Percentiles rank a stretch among this genome's conserved stretches.
These are phyloP conservation scores for Myotis brandtii DNA, from an alignment of 2,113 vertebrate species.

Conservation along the genomic window DNA sequence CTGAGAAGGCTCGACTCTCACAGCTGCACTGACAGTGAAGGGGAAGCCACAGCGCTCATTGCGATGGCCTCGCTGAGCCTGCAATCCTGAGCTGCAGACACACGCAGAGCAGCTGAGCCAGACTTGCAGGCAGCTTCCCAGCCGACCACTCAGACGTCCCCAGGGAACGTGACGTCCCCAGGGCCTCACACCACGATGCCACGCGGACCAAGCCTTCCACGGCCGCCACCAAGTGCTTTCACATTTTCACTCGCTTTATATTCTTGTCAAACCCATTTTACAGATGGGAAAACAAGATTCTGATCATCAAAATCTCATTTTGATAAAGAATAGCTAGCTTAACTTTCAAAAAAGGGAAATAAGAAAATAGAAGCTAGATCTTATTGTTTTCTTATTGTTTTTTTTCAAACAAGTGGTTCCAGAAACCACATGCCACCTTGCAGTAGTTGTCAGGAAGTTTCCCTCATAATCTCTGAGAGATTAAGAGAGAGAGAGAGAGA, in stretches of 20 bases:
- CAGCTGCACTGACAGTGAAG: too few species aligned
- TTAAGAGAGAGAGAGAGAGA: too few species aligned
- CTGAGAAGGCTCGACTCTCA: too few species aligned
- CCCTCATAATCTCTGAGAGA: not conserved
- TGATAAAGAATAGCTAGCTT: not conserved
- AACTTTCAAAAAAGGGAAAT: constrained; percentile 16
- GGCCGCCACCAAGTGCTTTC: not conserved
- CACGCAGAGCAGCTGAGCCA: too few species aligned
- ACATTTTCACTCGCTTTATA: not conserved
- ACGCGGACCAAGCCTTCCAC: too few species aligned
- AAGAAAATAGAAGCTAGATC: constrained; percentile 29
- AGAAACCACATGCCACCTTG: not conserved
- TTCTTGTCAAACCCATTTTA: not conserved
- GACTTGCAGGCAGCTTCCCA: too few species aligned
- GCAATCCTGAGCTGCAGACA: not conserved
- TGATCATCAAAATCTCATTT: not conserved
- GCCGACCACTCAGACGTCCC: too few species aligned
- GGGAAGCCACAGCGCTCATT: not conserved
- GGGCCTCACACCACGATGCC: too few species aligned
- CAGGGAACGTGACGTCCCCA: too few species aligned
- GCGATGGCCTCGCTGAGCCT: not conserved
- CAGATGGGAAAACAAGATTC: not conserved
- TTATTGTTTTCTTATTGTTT: not conserved
- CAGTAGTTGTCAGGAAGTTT: not conserved
- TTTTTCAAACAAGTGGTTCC: not conserved